Evolutionary conservation across 1,140 invertebrate species (phyloP).

Genomic region (Plectrocnemia conspersa): DNA sequence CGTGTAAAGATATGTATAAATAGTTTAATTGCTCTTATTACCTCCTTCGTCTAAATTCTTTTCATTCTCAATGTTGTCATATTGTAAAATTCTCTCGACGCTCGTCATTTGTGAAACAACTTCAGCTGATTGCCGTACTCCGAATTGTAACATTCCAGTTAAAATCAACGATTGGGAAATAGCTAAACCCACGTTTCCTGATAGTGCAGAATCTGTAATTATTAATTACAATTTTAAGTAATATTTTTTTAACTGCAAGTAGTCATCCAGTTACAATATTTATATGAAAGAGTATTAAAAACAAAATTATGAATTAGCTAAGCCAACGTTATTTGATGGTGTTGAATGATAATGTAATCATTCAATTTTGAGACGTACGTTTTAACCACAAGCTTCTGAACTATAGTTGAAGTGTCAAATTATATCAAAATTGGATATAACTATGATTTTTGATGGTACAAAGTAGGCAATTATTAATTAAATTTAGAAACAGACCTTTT

Average conservation of each 20-base stretch:
- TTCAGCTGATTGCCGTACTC: slow-evolving; percentile 70
- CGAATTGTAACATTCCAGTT: slow-evolving; percentile 73
- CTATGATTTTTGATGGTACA: neutral
- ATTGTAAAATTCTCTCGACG: slow-evolving; percentile 74
- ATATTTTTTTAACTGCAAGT: neutral
- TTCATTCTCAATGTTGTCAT: slow-evolving; percentile 59
- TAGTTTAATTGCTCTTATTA: slow-evolving; percentile 14
- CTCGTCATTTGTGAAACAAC: slow-evolving; percentile 73
- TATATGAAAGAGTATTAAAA: neutral
- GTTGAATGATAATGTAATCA: too few relatives aligned
- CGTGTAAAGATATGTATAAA: slow-evolving; percentile 10
- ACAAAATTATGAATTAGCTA: neutral
- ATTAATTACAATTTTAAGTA: neutral
- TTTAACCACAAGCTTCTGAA: neutral
- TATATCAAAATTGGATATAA: slow-evolving; percentile 5
- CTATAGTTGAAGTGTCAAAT: neutral
- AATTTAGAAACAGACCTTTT: neutral
- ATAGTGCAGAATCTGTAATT: slow-evolving; percentile 34
- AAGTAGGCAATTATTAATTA: neutral
- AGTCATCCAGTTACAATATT: neutral
- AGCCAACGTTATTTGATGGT: neutral
- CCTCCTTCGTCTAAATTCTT: slow-evolving; percentile 43
- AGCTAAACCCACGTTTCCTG: slow-evolving; percentile 61
- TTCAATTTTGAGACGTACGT: too few relatives aligned
- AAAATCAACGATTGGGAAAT: slow-evolving; percentile 67